Evolutionary conservation across 2,888 invertebrate genomes (phyloP), one percentile per base, ranked within the genome.

Genomic region (Aphidoletes aphidimyza): DNA sequence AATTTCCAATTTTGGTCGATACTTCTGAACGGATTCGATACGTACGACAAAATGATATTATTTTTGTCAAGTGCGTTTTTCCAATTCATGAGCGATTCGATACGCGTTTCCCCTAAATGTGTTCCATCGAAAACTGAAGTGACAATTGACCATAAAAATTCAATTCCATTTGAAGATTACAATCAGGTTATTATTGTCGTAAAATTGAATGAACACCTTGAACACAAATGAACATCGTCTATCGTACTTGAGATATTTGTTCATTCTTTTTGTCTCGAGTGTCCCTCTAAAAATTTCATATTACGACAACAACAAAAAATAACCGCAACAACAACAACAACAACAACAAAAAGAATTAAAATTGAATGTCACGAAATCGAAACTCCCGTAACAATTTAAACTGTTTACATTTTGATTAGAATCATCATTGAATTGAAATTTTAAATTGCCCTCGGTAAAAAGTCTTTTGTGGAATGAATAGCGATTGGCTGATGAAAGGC

Each of bases 131-230:
- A 26, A 1, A 69, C 30, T 69, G 30, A 69, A 69, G 30, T 69
- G 69, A 69, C 69, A 69, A 69, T 69, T 69, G 30, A 30, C 69
- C 30, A 69, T 30, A 69, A 69, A n/a, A 69, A 69, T 69, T 69
- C 69, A 69, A 69, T 69, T 54, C 54, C 54, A 11, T 42, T 14
- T n/a, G 42, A 42, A 42, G 42, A 42, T 42, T 42, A 6, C 8
- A 42, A 42, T 42, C 42, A 42, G 6, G 6, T 42, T 42, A 42
- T 42, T 42, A 14, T 42, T 14, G 42, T 26, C 22, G 69, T 22
- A 22, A 0, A 22, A 22, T 22, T 22, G 54, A 2, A n/a, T 22
- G 14, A 69, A 69, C 30, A 30, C 11, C 8, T 22, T 22, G 22
- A 54, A 54, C n/a, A 54, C 9, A 17, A 47, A 47, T 17, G 17